Conservation (phyloP, 2,113 vertebrate species). For the Crotalus horridus region DNA sequence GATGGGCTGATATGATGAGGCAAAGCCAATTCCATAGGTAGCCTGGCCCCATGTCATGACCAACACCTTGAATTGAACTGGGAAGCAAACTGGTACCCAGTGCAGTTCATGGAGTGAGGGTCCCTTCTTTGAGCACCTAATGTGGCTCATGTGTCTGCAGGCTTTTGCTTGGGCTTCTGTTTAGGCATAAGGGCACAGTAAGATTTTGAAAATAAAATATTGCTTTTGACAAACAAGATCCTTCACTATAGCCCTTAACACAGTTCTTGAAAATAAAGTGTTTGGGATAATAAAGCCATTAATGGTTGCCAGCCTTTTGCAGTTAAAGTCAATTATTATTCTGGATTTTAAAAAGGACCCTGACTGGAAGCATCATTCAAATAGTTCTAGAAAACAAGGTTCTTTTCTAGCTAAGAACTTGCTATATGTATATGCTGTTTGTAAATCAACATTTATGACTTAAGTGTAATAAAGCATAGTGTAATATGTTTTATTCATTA, state of each 20-base stretch:
- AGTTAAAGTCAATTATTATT: not conserved
- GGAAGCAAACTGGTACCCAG: too few species aligned
- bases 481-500: not conserved
- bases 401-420: not conserved
- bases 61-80: too few species aligned
- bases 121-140: too few species aligned
- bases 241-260: not conserved
- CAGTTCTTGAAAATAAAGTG: not conserved
- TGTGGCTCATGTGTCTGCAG: too few species aligned
- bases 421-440: not conserved
- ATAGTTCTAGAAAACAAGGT: not conserved
- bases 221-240: not conserved
- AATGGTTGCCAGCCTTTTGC: too few species aligned
- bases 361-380: not conserved
- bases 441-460: not conserved
- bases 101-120: too few species aligned
- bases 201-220: not conserved
- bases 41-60: too few species aligned
- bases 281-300: not conserved
- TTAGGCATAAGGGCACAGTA: not conserved
- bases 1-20: too few species aligned
- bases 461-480: not conserved
- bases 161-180: not conserved
- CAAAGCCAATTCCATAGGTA: too few species aligned
- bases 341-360: not conserved